Base-by-base conservation (phyloP, 2,888 invertebrate species). In the Lymantria dispar region DNA sequence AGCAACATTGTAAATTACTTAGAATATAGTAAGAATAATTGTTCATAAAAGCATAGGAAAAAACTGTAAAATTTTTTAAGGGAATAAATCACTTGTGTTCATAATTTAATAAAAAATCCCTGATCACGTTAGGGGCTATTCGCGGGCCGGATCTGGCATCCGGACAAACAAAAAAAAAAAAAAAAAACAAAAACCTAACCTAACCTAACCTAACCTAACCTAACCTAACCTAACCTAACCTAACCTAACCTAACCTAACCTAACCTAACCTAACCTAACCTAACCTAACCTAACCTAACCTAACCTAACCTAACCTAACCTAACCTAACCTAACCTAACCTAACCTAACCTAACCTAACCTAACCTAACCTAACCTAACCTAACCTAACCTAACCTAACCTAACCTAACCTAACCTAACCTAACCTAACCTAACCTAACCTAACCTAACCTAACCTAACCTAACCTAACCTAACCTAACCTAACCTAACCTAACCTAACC, bases 121-220 rank as follows among this genome's bases (percentile, higher is more conserved):
- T n/a, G n/a, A n/a, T n/a, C n/a, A n/a, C n/a, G n/a, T n/a, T n/a
- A n/a, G n/a, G n/a, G n/a, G n/a, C n/a, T n/a, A n/a, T n/a, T n/a
- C n/a, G n/a, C n/a, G n/a, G n/a, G n/a, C n/a, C n/a, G n/a, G n/a
- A n/a, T n/a, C n/a, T n/a, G n/a, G n/a, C n/a, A n/a, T n/a, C n/a
- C n/a, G n/a, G n/a, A n/a, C n/a, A n/a, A n/a, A n/a, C n/a, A n/a
- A n/a, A n/a, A n/a, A n/a, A n/a, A n/a, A n/a, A n/a, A n/a, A n/a
- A n/a, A n/a, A n/a, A n/a, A n/a, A n/a, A n/a, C n/a, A n/a, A n/a
- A n/a, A n/a, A n/a, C n/a, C n/a, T n/a, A 52, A 52, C 56, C 59
- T 54, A 56, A 59, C 59, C 59, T 56, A 56, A 56, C 56, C 56
- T 56, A 52, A 52, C 52, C 52, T 56, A 52, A 56, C 56, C 56